Evolutionary conservation across 2,888 invertebrate genomes (phyloP), one percentile per base, ranked within the genome.

Genomic region (Eupsilia transversa): DNA sequence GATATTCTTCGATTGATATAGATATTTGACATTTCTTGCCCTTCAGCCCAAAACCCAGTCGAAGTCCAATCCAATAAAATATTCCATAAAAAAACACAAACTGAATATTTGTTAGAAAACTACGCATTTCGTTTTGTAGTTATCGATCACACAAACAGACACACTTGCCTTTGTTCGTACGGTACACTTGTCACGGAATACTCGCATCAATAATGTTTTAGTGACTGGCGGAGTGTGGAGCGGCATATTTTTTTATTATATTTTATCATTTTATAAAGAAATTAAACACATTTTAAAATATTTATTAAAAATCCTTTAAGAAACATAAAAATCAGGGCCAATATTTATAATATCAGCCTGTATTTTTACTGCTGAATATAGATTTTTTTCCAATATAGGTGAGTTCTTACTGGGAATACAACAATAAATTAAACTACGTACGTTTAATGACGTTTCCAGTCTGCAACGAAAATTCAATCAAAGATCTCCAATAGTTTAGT

Each of bases 121-220:
- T 73, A 82, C 77, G 78, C 83, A 67, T 72, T 79, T 72, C 74
- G 74, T 82, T 82, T 71, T 72, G 66, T 72, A 86, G 88, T 84
- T 94, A 94, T 94, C 92, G 94, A 94, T 92, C 93, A 87, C 87
- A 89, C 91, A 89, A 85, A 90, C 89, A 90, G 88, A 89, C 86
- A 87, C 56, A 87, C 87, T 86, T 86, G 86, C 89, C 89, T 90
- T 91, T 91, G 93, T 93, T 90, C 88, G 86, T 87, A 88, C 86
- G 87, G 87, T 84, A 91, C 90, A 92, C 92, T 92, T 91, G 95
- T 94, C 96, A 96, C 96, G 96, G 93, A 91, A 96, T 95, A 87
- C 91, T 90, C 90, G 91, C 95, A 96, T 96, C 95, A 96, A 96
- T 96, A 94, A 94, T 90, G 88, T 90, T 92, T 90, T 90, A 90